Percentiles rank a stretch among this genome's conserved stretches.
These are phyloP conservation scores for Telmatherina bonti DNA, from an alignment of 2,797 vertebrate genomes.

Conservation along the genomic window DNA sequence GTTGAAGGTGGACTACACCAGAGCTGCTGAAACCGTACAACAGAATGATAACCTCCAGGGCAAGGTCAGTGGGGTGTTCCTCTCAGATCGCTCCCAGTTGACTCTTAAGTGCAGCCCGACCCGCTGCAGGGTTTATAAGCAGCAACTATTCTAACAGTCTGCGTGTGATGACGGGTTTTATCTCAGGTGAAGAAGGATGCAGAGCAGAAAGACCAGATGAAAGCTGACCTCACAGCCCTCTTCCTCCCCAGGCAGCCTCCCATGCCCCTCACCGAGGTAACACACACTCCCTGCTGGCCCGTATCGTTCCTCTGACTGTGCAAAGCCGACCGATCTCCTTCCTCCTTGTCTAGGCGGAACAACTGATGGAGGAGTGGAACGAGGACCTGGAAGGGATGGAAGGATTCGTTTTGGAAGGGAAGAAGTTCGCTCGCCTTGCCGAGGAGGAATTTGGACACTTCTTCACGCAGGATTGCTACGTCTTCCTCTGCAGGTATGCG, in stretches of 20 bases:
- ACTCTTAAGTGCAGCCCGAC: neutral
- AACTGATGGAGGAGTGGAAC: slow-evolving; percentile 98
- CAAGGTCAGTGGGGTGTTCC: slow-evolving; percentile 79
- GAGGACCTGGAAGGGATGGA: slow-evolving; percentile 99
- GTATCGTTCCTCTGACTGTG: neutral
- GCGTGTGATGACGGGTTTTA: neutral
- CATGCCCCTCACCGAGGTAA: slow-evolving; percentile 88
- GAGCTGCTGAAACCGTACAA: slow-evolving; percentile 91
- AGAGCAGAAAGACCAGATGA: slow-evolving; percentile 95
- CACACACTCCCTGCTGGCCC: neutral
- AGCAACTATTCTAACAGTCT: neutral
- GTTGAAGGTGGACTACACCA: slow-evolving; percentile 94
- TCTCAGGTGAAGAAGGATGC: slow-evolving; percentile 90
- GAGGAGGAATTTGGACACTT: slow-evolving; percentile 99
- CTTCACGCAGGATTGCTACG: slow-evolving; percentile 96
- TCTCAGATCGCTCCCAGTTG: neutral
- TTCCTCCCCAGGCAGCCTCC: slow-evolving; percentile 95
- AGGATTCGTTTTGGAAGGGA: slow-evolving; percentile 95
- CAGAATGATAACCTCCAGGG: slow-evolving; percentile 85
- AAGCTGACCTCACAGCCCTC: slow-evolving; percentile 95
- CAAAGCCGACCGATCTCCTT: neutral
- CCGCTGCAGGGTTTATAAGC: neutral
- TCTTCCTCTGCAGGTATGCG: slow-evolving; percentile 95
- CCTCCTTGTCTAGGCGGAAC: slow-evolving; percentile 87
- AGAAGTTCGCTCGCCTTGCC: slow-evolving; percentile 95